Evolutionary conservation across 2,888 invertebrate species (phyloP).

Genomic region (Euzetes globulus): DNA sequence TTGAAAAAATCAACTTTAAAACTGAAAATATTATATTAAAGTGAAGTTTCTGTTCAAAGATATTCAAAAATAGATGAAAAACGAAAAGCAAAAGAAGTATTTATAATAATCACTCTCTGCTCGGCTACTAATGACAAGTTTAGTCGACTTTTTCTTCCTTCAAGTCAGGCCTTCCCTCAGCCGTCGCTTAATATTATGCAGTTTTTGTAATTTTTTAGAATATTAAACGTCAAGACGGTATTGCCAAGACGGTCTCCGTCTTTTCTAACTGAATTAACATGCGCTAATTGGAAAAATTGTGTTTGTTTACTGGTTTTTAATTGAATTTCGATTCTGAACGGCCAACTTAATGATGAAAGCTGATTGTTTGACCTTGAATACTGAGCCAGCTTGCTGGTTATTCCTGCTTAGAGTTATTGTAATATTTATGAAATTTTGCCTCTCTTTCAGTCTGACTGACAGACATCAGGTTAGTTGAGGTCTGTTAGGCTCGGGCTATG

Average conservation of each 20-base stretch:
- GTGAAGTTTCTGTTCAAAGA: background rate
- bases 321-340: no score
- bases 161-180: background rate
- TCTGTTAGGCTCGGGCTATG: background rate
- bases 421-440: no score
- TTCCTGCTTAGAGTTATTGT: no score
- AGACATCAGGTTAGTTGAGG: constrained; percentile 1
- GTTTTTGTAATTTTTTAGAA: background rate
- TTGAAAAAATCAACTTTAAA: background rate
- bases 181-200: background rate
- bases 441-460: background rate
- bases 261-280: no score
- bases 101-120: constrained; percentile 14
- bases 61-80: background rate
- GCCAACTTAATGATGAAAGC: no score
- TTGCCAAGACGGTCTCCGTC: no score
- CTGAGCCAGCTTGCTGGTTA: no score
- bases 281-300: no score
- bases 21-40: no score
- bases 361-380: no score
- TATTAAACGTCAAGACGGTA: background rate
- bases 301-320: no score
- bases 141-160: background rate
- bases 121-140: constrained; percentile 17
- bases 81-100: background rate